Conservation (phyloP, 2,113 vertebrate genomes). For the Chaenocephalus aceratus region DNA sequence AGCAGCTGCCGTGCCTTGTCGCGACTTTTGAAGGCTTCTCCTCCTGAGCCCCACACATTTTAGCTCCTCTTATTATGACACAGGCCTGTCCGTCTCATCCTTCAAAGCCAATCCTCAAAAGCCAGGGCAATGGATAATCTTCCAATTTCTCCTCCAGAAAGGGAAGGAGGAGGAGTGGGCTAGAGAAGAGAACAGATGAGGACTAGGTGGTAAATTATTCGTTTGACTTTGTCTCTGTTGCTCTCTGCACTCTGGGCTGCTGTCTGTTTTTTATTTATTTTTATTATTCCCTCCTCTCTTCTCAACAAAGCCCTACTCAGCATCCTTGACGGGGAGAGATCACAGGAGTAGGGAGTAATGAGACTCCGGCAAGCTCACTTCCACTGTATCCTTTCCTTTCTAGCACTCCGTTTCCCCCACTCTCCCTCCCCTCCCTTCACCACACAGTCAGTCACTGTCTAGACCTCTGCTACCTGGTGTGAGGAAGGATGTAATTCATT, state of each 20-base stretch:
- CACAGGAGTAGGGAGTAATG: constrained; percentile 78
- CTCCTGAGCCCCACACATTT: constrained; percentile 70
- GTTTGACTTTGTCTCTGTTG: constrained; percentile 50
- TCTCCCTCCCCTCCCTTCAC: constrained; percentile 23
- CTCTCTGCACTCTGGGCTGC: constrained; percentile 31
- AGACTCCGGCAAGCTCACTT: constrained; percentile 68
- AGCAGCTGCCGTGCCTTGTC: constrained; percentile 54
- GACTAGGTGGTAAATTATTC: constrained; percentile 64
- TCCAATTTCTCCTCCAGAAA: constrained; percentile 60
- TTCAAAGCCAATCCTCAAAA: constrained; percentile 77
- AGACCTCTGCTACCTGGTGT: constrained; percentile 71
- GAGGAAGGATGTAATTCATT: constrained; percentile 81
- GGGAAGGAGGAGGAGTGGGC: not conserved
- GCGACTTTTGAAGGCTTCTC: constrained; percentile 59
- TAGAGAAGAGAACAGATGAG: constrained; percentile 38
- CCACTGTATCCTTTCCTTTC: constrained; percentile 61
- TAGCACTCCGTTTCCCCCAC: constrained; percentile 16
- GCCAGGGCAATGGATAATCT: constrained; percentile 75
- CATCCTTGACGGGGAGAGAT: constrained; percentile 75
- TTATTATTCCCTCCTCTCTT: constrained; percentile 32
- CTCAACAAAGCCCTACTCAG: constrained; percentile 78
- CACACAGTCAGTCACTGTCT: constrained; percentile 71
- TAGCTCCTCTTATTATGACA: constrained; percentile 60
- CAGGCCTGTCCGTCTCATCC: constrained; percentile 67
- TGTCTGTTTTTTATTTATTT: constrained; percentile 30